Percentiles rank a stretch among this genome's conserved stretches.
Conservation (phyloP, 2,888 invertebrate genomes). For the Ophraella communa region DNA sequence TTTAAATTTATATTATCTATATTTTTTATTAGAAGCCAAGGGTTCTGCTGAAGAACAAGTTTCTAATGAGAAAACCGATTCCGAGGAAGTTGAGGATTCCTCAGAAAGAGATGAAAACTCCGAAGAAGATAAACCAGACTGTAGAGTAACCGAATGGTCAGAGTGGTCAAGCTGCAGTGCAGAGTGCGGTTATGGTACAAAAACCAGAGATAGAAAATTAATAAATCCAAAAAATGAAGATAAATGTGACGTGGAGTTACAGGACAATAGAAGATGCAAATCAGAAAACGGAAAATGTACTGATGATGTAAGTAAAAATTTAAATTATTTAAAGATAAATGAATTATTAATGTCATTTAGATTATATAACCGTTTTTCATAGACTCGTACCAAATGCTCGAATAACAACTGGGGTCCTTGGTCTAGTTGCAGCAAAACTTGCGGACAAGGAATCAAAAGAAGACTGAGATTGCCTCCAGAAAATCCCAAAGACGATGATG, state of each 20-base stretch:
- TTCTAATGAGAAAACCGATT: background rate
- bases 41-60: slow-evolving; percentile 18
- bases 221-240: slow-evolving; percentile 64
- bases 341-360: background rate
- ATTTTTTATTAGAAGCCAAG: slow-evolving; percentile 5
- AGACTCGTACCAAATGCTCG: slow-evolving; percentile 60
- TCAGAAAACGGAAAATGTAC: slow-evolving; percentile 43
- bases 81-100: background rate
- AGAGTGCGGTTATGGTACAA: slow-evolving; percentile 69
- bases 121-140: slow-evolving; percentile 54
- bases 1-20: too few relatives aligned
- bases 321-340: background rate
- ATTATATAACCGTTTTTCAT: background rate
- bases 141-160: slow-evolving; percentile 74
- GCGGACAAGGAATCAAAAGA: slow-evolving; percentile 72
- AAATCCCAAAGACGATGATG: background rate
- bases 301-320: slow-evolving; percentile 35
- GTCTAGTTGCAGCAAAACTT: slow-evolving; percentile 76
- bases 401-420: slow-evolving; percentile 77
- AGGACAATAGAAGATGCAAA: slow-evolving; percentile 57
- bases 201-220: slow-evolving; percentile 68
- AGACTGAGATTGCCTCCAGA: slow-evolving; percentile 60
- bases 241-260: slow-evolving; percentile 61
- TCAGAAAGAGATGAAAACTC: slow-evolving; percentile 18
- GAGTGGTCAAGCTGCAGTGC: slow-evolving; percentile 77